Conservation (phyloP, 2,888 invertebrate species). For the Conistra vaccinii region DNA sequence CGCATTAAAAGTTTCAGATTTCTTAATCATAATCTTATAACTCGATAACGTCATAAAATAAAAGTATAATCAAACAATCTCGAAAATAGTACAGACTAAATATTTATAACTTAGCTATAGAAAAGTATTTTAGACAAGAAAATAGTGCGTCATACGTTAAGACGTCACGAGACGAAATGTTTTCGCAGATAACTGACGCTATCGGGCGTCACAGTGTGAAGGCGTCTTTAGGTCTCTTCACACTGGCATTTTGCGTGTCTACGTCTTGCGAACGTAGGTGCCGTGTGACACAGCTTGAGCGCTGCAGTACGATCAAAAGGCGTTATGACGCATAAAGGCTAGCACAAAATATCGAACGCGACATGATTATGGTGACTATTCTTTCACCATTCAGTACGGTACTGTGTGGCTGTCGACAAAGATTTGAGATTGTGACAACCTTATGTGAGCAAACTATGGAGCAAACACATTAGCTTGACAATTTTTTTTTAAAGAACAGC, state of each 20-base stretch:
- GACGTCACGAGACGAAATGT: constrained; percentile 41
- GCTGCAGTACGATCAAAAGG: constrained; percentile 2
- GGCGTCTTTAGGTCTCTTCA: constrained; percentile 47
- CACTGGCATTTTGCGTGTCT: constrained; percentile 7
- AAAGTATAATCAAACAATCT: constrained; percentile 16
- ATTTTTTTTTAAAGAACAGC: neutral
- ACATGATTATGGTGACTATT: neutral
- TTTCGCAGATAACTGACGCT: constrained; percentile 36
- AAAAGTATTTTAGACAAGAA: constrained; percentile 27
- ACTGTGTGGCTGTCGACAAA: no score
- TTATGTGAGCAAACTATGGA: neutral
- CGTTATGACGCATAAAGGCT: neutral
- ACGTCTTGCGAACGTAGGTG: constrained; percentile 8
- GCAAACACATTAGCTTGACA: neutral
- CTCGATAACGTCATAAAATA: constrained; percentile 24
- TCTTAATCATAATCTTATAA: constrained; percentile 5
- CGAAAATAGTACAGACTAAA: constrained; percentile 30
- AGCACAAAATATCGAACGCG: neutral
- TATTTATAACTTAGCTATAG: constrained; percentile 32
- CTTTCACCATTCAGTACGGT: no score
- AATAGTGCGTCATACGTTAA: constrained; percentile 35
- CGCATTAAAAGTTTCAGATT: neutral
- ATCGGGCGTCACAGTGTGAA: constrained; percentile 48
- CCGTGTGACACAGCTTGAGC: constrained; percentile 19
- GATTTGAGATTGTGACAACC: neutral